Conservation (phyloP, 2,888 invertebrate genomes). For the Tetranychus piercei region DNA sequence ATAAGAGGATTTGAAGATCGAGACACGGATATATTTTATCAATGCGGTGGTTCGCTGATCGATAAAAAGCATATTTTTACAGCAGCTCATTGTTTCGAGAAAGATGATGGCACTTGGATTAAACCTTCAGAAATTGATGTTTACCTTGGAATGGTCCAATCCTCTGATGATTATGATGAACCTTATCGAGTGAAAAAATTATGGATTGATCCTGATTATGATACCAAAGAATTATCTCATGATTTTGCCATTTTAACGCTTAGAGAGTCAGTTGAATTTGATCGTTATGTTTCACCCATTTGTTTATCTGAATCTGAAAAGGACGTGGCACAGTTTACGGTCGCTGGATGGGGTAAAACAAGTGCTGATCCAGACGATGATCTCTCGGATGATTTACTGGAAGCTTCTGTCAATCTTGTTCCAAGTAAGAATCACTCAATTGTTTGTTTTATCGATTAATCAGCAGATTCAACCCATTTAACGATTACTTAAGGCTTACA, state of each 20-base stretch:
- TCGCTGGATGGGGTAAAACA: slow-evolving; percentile 62
- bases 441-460: too few relatives aligned
- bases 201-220: slow-evolving; percentile 45
- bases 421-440: neutral
- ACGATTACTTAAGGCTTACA: too few relatives aligned
- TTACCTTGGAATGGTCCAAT: neutral
- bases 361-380: neutral
- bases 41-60: slow-evolving; percentile 68
- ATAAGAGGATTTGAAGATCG: neutral
- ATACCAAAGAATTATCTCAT: slow-evolving; percentile 72
- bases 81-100: slow-evolving; percentile 68
- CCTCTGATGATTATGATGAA: neutral
- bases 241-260: slow-evolving; percentile 68
- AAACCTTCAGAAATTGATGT: neutral
- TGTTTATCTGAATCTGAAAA: slow-evolving; percentile 55
- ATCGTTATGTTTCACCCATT: slow-evolving; percentile 66
- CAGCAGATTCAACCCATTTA: too few relatives aligned
- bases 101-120: slow-evolving; percentile 13
- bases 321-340: slow-evolving; percentile 56
- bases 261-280: slow-evolving; percentile 52
- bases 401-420: neutral
- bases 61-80: slow-evolving; percentile 61
- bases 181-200: neutral
- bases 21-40: neutral
- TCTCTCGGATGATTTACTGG: neutral